Conservation (phyloP, 2,797 vertebrate genomes). For the Melanotaenia nigrans region DNA sequence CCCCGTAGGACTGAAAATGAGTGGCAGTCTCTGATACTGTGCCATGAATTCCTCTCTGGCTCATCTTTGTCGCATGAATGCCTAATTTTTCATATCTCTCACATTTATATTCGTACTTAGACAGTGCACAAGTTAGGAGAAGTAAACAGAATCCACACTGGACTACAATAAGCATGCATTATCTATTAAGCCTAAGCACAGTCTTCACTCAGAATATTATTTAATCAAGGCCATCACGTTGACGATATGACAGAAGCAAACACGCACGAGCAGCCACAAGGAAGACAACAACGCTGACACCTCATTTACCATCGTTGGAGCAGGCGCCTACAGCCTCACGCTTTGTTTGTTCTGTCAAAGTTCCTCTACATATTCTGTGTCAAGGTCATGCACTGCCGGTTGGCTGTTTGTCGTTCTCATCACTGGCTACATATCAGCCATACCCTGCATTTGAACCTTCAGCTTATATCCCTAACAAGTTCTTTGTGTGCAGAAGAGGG, state of each 20-base stretch:
- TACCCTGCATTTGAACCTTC: constrained; percentile 43
- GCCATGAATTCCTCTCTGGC: constrained; percentile 16
- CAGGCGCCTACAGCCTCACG: constrained; percentile 58
- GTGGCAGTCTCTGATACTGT: constrained; percentile 25
- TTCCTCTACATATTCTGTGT: constrained; percentile 66
- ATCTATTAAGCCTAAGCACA: constrained; percentile 38
- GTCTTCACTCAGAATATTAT: constrained; percentile 47
- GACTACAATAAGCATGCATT: constrained; percentile 12
- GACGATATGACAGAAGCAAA: constrained; percentile 66
- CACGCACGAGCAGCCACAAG: constrained; percentile 65
- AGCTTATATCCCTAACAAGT: constrained; percentile 47
- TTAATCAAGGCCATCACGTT: constrained; percentile 72
- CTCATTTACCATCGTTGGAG: constrained; percentile 67
- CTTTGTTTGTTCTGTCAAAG: constrained; percentile 78
- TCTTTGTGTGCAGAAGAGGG: constrained; percentile 26
- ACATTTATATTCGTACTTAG: constrained; percentile 23
- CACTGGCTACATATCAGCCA: constrained; percentile 43
- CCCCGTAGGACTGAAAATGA: constrained; percentile 11
- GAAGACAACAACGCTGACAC: constrained; percentile 70
- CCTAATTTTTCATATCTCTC: constrained; percentile 28
- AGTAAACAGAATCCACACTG: constrained; percentile 27
- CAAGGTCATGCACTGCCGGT: constrained; percentile 73
- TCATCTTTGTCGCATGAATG: constrained; percentile 23
- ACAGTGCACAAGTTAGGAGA: constrained; percentile 11
- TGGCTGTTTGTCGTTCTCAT: constrained; percentile 58